These are phyloP conservation scores for Oedothorax gibbosus DNA, from an alignment of 1,140 invertebrate genomes.

Conservation along the genomic window DNA sequence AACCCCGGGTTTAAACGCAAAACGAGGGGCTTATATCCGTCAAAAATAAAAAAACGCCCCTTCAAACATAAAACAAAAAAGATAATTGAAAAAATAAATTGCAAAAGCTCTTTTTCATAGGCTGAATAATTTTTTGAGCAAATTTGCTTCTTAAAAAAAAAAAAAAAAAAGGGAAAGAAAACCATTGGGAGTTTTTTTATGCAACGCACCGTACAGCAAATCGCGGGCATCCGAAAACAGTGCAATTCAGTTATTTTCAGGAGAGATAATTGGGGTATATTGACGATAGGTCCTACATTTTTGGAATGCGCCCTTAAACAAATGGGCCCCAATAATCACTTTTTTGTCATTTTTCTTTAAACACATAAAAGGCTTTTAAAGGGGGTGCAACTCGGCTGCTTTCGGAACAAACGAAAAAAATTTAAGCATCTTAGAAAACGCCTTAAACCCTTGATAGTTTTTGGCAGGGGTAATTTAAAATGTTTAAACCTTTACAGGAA, in stretches of 20 bases:
- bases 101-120: constrained; percentile 70
- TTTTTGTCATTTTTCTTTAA: neutral
- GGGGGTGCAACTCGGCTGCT: neutral
- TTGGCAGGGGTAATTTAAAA: constrained; percentile 15
- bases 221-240: neutral
- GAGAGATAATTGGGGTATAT: neutral
- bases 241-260: neutral
- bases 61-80: neutral
- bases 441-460: neutral
- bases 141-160: constrained; percentile 23
- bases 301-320: neutral
- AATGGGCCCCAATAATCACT: neutral
- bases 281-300: neutral
- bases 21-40: constrained; percentile 28
- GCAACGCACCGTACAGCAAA: neutral
- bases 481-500: neutral
- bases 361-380: neutral
- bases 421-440: no score
- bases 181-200: neutral
- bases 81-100: neutral
- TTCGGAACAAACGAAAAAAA: constrained; percentile 24
- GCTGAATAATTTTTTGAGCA: constrained; percentile 65
- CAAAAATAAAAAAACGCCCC: neutral
- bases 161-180: neutral
- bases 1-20: neutral